Evolutionary conservation across 1,140 invertebrate genomes (phyloP), one percentile per base, ranked within the genome.

Genomic region (Hermatobates lingyangjiaoensis): DNA sequence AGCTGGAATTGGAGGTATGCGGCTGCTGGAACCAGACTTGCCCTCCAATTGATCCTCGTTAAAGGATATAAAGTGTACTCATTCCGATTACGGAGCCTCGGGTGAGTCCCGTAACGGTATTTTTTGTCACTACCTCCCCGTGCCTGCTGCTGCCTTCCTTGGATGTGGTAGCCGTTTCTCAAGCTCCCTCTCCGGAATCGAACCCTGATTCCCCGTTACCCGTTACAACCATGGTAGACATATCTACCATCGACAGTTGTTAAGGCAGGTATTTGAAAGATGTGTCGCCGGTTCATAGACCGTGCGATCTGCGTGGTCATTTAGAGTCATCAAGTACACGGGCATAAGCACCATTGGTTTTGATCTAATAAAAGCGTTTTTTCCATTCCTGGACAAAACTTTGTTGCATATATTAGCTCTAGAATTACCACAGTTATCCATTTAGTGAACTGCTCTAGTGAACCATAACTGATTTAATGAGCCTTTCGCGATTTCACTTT

Each of bases 1-100:
- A 84, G 81, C 80, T 83, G 80, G 81, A 84, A 80, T 87, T 85
- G 84, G n/a, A n/a, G n/a, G n/a, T n/a, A 81, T 81, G 82, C 82
- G 75, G 79, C 78, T 80, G 81, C n/a, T n/a, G n/a, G n/a, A n/a
- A n/a, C n/a, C n/a, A n/a, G n/a, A n/a, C n/a, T n/a, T n/a, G n/a
- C n/a, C n/a, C 81, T 85, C 80, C 80, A 84, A 83, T 77, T 57
- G 73, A 71, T 86, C 76, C 80, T 86, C 77, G 78, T 81, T 81
- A 81, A 83, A 77, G 75, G 74, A 75, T 87, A 86, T 86, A 83
- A 74, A 84, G 73, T 85, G 79, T 81, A 78, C 79, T 82, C 81
- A 85, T 85, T 87, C 80, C 80, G 73, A 84, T 86, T 79, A 81
- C 77, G 71, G 73, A 74, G 74, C 79, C 75, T 77, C 74, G 69